Evolutionary conservation across 2,797 vertebrate species (phyloP), one percentile per base, ranked within the genome.

Genomic region (Kryptopterus vitreolus): DNA sequence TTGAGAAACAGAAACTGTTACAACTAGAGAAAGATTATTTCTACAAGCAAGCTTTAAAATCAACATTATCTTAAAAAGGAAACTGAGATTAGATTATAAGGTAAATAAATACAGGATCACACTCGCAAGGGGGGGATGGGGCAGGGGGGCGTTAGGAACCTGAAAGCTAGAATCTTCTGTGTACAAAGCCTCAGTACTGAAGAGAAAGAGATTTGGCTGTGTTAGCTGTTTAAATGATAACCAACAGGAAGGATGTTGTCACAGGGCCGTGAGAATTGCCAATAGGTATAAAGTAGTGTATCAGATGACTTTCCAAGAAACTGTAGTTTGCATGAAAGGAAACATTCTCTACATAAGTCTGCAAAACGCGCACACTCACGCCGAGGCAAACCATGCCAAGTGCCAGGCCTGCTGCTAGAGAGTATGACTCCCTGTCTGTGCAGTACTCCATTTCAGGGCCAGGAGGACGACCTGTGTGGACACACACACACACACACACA

Each of bases 361-460:
- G 26, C 29, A 69, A 48, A 16, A 58, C 3, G 20, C 6, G 2
- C 13, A 63, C 1, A 81, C 95, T 94, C 87, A 99, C 98, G 93
- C 98, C 98, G 1, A 99, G 93, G 88, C 98, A 99, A 83, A 99
- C 98, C 98, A 99, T 99, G 82, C 98, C 97, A 78, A 99, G 90
- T n/a, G 97, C 96, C 10, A 99, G 90, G 31, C 98, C 98, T 20
- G 98, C 97, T 26, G 97, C 97, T 2, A 99, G 88, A 0, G 98
- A 99, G 84, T 99, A 99, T 0, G 97, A 98, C 86, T 99, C 98
- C 86, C 98, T 93, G 87, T 99, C 98, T 0, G 96, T 99, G 81
- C 97, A 99, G 84, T 98, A 98, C 82, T 99, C 97, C 98, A 99
- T 98, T 87, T 99, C 98, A 0, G 98, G 97, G 43, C 98, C 98